Conservation (phyloP, 2,888 invertebrate genomes). For the Eugnorisma glareosa region DNA sequence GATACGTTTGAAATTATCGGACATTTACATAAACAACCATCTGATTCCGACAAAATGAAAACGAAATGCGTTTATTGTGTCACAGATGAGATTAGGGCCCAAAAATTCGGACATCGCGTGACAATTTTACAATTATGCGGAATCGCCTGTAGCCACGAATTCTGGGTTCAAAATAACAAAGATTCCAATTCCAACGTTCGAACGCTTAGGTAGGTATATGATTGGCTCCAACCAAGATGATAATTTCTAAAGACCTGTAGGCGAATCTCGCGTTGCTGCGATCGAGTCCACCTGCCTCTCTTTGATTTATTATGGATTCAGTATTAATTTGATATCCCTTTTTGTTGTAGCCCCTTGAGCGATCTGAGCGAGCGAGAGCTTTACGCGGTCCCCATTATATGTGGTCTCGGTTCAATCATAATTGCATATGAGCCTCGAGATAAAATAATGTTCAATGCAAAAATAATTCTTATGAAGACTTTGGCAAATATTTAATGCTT, state of each 20-base stretch:
- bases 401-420: constrained; percentile 87
- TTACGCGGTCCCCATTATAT: constrained; percentile 87
- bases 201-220: constrained; percentile 66
- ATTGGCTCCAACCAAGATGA: constrained; percentile 72
- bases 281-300: constrained; percentile 88
- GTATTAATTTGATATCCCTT: constrained; percentile 91
- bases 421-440: constrained; percentile 88
- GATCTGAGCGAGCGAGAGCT: constrained; percentile 85
- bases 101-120: constrained; percentile 74
- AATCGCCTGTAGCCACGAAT: constrained; percentile 68
- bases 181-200: constrained; percentile 74
- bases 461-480: constrained; percentile 74
- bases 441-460: constrained; percentile 83
- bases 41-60: constrained; percentile 50
- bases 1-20: constrained; percentile 33
- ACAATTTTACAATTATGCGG: constrained; percentile 67
- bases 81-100: constrained; percentile 50
- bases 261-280: constrained; percentile 86
- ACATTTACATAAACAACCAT: constrained; percentile 57
- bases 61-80: constrained; percentile 57
- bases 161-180: constrained; percentile 76
- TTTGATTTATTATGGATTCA: constrained; percentile 91
- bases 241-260: constrained; percentile 89
- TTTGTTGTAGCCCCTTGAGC: constrained; percentile 89
- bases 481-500: constrained; percentile 65